Base-by-base conservation (phyloP, 2,113 vertebrate genomes). In the Callocephalon fimbriatum region DNA sequence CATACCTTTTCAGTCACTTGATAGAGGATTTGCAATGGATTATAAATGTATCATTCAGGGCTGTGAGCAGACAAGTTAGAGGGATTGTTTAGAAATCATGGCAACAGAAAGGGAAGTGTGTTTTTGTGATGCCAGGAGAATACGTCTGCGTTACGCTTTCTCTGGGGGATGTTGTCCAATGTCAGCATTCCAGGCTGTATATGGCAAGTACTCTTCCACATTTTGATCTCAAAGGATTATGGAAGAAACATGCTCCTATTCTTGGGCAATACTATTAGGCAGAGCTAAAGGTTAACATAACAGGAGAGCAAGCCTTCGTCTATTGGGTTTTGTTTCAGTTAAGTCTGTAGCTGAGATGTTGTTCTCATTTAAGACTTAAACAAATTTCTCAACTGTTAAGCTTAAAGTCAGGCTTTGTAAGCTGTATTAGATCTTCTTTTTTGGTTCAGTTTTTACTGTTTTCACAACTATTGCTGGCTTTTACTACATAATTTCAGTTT, bases 81-180 rank as follows among this genome's bases (percentile, higher is more conserved):
- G 59, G 27, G 27, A 25, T 50, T 37, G 61, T 66, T 32, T 27
- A 75, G 67, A 29, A 11, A 4, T 42, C 38, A 4, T 51, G 42
- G 50, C 35, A 72, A 48, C 45, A 51, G 35, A 31, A 70, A n/a
- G 56, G 45, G 35, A 74, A 42, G 50, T 19, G 15, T 65, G 44
- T 7, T 63, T 88, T 44, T 70, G 45, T 23, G 73, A 32, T 47
- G 68, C 29, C 73, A 90, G 68, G 27, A 62, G 27, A 75, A 6
- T 23, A 42, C 3, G 3, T 54, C 63, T 2, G 0, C 32, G 29
- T 58, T 61, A 6, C 2, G 17, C 50, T 45, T 45, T 62, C 53
- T 78, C 23, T 26, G 68, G 51, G 58, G 51, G 16, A 12, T 51
- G 40, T 27, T 78, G 56, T 12, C 56, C 42, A 37, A 0, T n/a